Evolutionary conservation across 2,113 vertebrate species (phyloP), one percentile per base, ranked within the genome.

Genomic region (Saccopteryx leptura): DNA sequence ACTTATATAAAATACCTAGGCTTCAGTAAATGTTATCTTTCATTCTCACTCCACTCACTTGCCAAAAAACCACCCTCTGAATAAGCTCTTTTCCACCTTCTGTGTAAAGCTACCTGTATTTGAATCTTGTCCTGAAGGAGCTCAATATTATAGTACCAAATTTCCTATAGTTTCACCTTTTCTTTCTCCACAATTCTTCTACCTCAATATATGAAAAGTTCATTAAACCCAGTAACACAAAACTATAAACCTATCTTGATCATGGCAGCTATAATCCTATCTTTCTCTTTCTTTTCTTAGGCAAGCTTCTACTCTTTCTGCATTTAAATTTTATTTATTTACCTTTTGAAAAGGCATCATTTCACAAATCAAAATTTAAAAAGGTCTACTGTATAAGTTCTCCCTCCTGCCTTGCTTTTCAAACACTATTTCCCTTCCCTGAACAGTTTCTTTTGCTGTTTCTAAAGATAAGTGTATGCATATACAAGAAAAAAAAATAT

Each of bases 281-380:
- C n/a, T 75, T 48, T 61, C 69, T 50, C 9, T 24, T 63, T 68
- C 8, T 14, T 82, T 65, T 82, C 23, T 92, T 66, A 88, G 68
- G 9, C 60, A 69, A 54, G 52, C 26, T 71, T 8, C 61, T 58
- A 54, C 5, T 52, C 52, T 68, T 61, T 75, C 79, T 28, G 60
- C 10, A 86, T 71, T 79, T 94, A 72, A 56, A 82, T 72, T 80
- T 66, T 80, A 88, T 80, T 74, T 66, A 26, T 56, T 79, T 78
- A 80, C 63, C 75, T 93, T 93, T 80, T 82, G 39, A 76, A 92
- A 92, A 61, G 76, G 69, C 54, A 83, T 66, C 28, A 88, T 61
- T 50, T 76, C 9, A 76, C 78, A n/a, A 48, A 83, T 92, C 39
- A 78, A 54, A 83, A 92, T 52, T 88, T 39, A 75, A 50, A 81